Evolutionary conservation across 2,888 invertebrate species (phyloP).

Genomic region (Osmoderma eremita): DNA sequence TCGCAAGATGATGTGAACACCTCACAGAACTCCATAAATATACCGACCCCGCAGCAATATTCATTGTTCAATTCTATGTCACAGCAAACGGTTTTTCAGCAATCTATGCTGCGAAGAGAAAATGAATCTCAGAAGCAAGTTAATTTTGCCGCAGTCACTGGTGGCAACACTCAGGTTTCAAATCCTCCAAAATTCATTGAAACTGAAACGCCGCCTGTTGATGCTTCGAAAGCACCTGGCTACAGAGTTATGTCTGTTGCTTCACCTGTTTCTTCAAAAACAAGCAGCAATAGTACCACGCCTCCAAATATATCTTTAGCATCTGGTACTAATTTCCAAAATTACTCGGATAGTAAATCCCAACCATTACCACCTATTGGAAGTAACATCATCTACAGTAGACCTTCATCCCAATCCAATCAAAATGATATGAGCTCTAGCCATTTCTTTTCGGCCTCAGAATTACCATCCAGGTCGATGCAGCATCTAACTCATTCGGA

Average conservation of each 20-base stretch:
- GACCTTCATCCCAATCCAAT: conserved; percentile 52
- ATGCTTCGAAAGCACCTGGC: conserved; percentile 91
- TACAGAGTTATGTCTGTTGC: conserved; percentile 84
- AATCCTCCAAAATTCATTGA: conserved; percentile 66
- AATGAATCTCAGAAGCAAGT: conserved; percentile 69
- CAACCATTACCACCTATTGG: conserved; percentile 59
- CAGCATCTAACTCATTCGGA: conserved; percentile 50
- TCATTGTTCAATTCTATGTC: conserved; percentile 86
- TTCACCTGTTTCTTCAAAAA: conserved; percentile 77
- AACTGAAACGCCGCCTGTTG: conserved; percentile 71
- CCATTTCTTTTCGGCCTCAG: conserved; percentile 48
- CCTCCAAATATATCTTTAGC: conserved; percentile 63
- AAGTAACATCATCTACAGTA: conserved; percentile 56
- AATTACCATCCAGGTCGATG: conserved; percentile 46
- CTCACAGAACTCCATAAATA: conserved; percentile 51
- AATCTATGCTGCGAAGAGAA: conserved; percentile 72
- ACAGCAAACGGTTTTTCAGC: conserved; percentile 71
- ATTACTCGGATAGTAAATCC: conserved; percentile 56
- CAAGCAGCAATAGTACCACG: conserved; percentile 68
- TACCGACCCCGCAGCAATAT: conserved; percentile 73
- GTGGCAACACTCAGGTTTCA: conserved; percentile 59
- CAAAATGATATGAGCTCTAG: conserved; percentile 49
- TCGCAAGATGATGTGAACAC: conserved; percentile 55
- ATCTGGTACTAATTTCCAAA: conserved; percentile 51
- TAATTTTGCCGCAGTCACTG: conserved; percentile 79